These are phyloP conservation scores for Idaea dimidiata DNA, from an alignment of 2,888 invertebrate species.

Conservation along the genomic window DNA sequence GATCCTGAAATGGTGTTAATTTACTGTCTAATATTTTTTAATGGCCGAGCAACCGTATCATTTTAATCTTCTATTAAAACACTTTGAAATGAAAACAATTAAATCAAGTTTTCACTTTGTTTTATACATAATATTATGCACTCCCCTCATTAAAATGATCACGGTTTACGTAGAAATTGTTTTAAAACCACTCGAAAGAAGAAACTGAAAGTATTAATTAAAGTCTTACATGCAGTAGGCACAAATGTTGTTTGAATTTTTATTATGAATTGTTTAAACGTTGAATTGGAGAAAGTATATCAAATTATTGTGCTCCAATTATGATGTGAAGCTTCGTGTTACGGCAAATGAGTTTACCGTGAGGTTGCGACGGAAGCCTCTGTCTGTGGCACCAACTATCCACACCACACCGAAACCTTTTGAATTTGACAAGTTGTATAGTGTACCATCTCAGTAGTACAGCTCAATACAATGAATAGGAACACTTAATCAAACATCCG, in stretches of 20 bases:
- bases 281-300: constrained; percentile 64
- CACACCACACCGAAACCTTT: neutral
- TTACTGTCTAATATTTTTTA: neutral
- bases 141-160: constrained; percentile 16
- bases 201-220: constrained; percentile 67
- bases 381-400: neutral
- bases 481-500: neutral
- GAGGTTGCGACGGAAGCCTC: constrained; percentile 5
- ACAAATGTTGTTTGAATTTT: constrained; percentile 48
- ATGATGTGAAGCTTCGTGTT: constrained; percentile 57
- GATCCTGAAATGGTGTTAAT: too few relatives aligned
- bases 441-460: neutral
- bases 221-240: constrained; percentile 37
- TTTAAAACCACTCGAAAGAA: constrained; percentile 39
- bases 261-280: constrained; percentile 60
- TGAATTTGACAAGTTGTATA: neutral
- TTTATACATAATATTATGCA: constrained; percentile 17
- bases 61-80: neutral
- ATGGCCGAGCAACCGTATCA: neutral
- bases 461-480: neutral
- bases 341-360: constrained; percentile 47
- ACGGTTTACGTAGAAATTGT: constrained; percentile 26
- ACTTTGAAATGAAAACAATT: constrained; percentile 4
- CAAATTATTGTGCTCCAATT: constrained; percentile 74
- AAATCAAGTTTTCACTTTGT: constrained; percentile 17